phyloP scores from a whole-genome alignment of 1,140 invertebrate genomes.

The Saccostrea echinata region DNA sequence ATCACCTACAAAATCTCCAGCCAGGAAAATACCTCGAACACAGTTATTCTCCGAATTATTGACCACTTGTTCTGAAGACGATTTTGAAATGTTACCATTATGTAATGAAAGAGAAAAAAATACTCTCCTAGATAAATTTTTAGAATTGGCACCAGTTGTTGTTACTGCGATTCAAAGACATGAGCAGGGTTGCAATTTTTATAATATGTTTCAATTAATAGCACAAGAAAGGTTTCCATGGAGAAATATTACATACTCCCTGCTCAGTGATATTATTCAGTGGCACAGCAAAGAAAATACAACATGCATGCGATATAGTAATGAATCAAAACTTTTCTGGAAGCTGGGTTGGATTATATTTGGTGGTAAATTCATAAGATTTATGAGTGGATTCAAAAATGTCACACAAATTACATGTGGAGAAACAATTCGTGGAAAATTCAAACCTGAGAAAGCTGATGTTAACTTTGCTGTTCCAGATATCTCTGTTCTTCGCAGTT shows the following conservation, averaged over 20 bases:
- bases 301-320: constrained; percentile 36
- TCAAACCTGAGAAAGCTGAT: constrained; percentile 22
- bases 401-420: background rate
- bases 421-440: background rate
- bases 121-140: background rate
- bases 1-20: background rate
- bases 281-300: constrained; percentile 39
- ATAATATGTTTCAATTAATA: background rate
- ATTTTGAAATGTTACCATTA: background rate
- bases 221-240: constrained; percentile 37
- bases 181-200: background rate
- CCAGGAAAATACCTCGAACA: background rate
- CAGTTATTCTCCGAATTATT: background rate
- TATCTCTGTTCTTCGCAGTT: constrained; percentile 21
- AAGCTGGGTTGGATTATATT: constrained; percentile 39
- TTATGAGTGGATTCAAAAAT: constrained; percentile 51
- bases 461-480: constrained; percentile 56
- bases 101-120: background rate
- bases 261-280: constrained; percentile 50
- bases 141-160: background rate
- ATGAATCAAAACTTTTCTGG: constrained; percentile 46
- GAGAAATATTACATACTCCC: constrained; percentile 44
- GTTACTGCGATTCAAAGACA: background rate
- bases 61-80: background rate
- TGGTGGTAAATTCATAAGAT: constrained; percentile 44